Conservation (phyloP, 2,888 invertebrate genomes). For the Nebria brevicollis region DNA sequence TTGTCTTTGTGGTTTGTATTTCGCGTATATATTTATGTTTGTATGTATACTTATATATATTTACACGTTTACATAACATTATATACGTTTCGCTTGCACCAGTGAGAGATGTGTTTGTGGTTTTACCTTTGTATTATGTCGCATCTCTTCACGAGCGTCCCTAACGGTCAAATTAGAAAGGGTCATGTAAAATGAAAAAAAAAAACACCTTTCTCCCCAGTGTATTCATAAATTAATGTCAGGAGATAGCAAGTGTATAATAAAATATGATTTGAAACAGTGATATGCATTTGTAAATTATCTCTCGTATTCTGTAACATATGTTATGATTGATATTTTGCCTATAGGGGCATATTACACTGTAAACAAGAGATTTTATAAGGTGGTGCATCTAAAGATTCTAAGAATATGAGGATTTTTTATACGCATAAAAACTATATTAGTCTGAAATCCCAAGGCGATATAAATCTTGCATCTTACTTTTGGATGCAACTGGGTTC, state of each 20-base stretch:
- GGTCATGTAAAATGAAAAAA: neutral
- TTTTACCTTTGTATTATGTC: slow-evolving; percentile 3
- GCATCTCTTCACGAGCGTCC: neutral
- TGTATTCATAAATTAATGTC: neutral
- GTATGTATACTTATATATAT: neutral
- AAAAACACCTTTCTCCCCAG: neutral
- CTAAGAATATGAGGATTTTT: too few species aligned
- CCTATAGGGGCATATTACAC: too few species aligned
- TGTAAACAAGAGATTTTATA: too few species aligned
- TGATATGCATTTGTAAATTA: neutral
- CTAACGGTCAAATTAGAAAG: neutral
- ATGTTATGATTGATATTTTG: too few species aligned
- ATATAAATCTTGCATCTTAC: too few species aligned
- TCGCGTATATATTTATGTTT: neutral
- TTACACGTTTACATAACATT: slow-evolving; percentile 16
- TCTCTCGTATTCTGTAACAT: neutral
- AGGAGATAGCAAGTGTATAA: neutral
- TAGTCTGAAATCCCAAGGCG: too few species aligned
- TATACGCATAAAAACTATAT: too few species aligned
- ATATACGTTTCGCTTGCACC: slow-evolving; percentile 3
- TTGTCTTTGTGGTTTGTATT: slow-evolving; percentile 26
- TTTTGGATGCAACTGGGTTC: too few species aligned
- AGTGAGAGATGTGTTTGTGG: slow-evolving; percentile 19
- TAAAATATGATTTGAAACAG: neutral
- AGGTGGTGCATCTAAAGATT: too few species aligned